Base-by-base conservation (phyloP, 2,113 vertebrate genomes). In the Pipa parva region DNA sequence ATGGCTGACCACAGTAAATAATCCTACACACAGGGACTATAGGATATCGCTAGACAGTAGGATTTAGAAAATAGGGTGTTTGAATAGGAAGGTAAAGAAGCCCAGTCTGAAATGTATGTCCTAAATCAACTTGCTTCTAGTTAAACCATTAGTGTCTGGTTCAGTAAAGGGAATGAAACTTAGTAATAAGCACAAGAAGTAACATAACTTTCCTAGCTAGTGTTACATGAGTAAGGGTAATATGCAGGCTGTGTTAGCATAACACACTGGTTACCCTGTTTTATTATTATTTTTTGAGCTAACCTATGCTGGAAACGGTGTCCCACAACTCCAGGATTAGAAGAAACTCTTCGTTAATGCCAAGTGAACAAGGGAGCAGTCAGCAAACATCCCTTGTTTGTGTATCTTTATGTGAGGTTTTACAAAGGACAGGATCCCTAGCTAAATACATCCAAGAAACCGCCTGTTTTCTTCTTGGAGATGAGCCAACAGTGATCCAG, bases 391-490 rank as follows among this genome's bases (percentile, higher is more conserved):
- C 21, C 18, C 45, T 36, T 51, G 25, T 51, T 59, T 59, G 56
- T 50, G 56, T 59, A 59, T 68, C 46, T 59, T 59, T 59, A 51
- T 59, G 22, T 28, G 46, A 33, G 55, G 55, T 49, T 49, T 56
- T 25, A 31, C 27, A 48, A 57, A 46, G 29, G 26, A 31, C 51
- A 48, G 27, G 42, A 59, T 50, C 50, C 45, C 27, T 37, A 26
- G 27, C 50, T 2, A 28, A 48, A 55, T n/a, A 36, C 52, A 33
- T 36, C 52, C 63, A 68, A 60, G 46, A 52, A 36, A 48, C 33
- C 45, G 57, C 52, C 48, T 69, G 66, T 52, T 60, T 61, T 29
- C 27, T 20, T 59, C 29, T 52, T 61, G 66, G 66, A 45, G 46
- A 11, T 24, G 24, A 33, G 45, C 57, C 66, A 70, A 28, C 33